phyloP scores from a whole-genome alignment of 2,113 vertebrate species.

The Probosciger aterrimus region DNA sequence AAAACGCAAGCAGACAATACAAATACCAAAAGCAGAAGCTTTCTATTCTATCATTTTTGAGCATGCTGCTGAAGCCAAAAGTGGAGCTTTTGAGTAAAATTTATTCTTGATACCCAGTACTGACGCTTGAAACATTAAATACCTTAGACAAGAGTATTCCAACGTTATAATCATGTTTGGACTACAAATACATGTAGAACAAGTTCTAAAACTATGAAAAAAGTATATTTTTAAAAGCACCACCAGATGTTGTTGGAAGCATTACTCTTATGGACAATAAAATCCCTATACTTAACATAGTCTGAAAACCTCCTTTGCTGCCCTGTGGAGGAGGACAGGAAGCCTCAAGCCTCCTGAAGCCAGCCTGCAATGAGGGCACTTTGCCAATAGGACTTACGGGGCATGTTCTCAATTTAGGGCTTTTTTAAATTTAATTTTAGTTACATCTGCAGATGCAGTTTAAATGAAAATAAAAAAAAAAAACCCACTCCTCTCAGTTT shows the following conservation, averaged over 20 bases:
- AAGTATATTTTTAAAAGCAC: neutral
- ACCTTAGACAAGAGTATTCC: neutral
- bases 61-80: neutral
- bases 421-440: slow-evolving; percentile 41
- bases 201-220: neutral
- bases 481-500: neutral
- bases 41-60: neutral
- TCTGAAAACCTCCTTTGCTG: neutral
- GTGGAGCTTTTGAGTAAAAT: neutral
- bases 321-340: neutral
- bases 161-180: neutral
- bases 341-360: neutral
- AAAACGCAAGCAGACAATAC: neutral
- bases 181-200: neutral
- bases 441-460: slow-evolving; percentile 38
- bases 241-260: neutral
- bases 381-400: slow-evolving; percentile 20
- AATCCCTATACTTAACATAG: slow-evolving; percentile 28
- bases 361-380: neutral
- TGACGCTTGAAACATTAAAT: neutral
- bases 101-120: neutral
- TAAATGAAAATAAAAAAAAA: neutral
- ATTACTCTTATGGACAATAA: neutral
- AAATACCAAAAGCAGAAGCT: neutral
- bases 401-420: slow-evolving; percentile 32